Percentiles rank a stretch among this genome's conserved stretches.
Conservation (phyloP, 1,140 invertebrate species). For the Theocolax elegans region DNA sequence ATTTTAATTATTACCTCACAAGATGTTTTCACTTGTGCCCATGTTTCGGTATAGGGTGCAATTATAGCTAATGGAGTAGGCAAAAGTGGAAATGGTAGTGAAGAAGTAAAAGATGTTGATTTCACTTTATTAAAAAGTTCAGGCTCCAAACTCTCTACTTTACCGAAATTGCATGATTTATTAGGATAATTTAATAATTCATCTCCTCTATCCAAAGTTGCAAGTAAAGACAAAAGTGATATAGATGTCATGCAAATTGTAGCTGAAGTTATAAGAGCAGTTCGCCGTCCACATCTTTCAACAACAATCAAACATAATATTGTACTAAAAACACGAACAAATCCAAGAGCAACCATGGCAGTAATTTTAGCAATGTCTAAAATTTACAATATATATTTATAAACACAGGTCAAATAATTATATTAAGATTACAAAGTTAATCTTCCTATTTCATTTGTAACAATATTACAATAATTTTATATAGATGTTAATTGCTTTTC, state of each 20-base stretch:
- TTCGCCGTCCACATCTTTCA: slow-evolving; percentile 69
- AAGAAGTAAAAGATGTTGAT: slow-evolving; percentile 48
- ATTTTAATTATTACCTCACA: slow-evolving; percentile 51
- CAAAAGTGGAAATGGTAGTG: slow-evolving; percentile 60
- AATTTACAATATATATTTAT: slow-evolving; percentile 26
- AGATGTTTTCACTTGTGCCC: slow-evolving; percentile 58
- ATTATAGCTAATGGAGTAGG: slow-evolving; percentile 60
- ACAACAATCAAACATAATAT: slow-evolving; percentile 64
- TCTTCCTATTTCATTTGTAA: not conserved
- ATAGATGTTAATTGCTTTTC: not conserved
- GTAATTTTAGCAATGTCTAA: slow-evolving; percentile 59
- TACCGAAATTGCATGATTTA: slow-evolving; percentile 49
- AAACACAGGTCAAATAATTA: not conserved
- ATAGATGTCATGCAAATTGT: slow-evolving; percentile 65
- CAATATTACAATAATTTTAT: not conserved
- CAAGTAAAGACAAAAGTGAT: slow-evolving; percentile 61
- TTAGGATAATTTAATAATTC: slow-evolving; percentile 47
- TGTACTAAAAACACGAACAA: slow-evolving; percentile 60
- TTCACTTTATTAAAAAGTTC: slow-evolving; percentile 42
- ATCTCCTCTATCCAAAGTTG: slow-evolving; percentile 59
- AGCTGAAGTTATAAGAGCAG: slow-evolving; percentile 68
- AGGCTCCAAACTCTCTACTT: slow-evolving; percentile 20
- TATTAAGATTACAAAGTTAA: not conserved
- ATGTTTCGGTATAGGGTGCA: slow-evolving; percentile 56
- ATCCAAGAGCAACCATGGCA: slow-evolving; percentile 60